These are phyloP conservation scores for Fratercula arctica DNA, from an alignment of 2,797 vertebrate genomes.

Conservation along the genomic window DNA sequence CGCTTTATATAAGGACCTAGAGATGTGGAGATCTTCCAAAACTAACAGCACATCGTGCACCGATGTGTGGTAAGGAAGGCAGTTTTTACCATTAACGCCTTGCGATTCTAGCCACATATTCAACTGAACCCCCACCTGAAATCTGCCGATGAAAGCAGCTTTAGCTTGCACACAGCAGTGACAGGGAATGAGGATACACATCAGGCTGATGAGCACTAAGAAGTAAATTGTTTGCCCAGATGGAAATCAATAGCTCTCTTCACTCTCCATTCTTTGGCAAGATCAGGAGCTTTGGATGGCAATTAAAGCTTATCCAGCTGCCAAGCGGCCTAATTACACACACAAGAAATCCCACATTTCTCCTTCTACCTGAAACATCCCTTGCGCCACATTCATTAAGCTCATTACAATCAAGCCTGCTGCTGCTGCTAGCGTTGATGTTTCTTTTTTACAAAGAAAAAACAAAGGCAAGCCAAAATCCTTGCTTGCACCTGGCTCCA, in stretches of 20 bases:
- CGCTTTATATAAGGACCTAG: neutral
- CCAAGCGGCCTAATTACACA: constrained; percentile 33
- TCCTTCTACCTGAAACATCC: constrained; percentile 37
- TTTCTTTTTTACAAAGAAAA: neutral
- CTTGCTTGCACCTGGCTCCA: neutral
- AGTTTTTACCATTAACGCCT: neutral
- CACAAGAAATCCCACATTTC: constrained; percentile 8
- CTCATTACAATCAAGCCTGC: neutral
- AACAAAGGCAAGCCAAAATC: neutral
- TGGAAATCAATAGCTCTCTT: constrained; percentile 52
- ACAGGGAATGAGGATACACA: constrained; percentile 34
- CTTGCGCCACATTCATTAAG: neutral
- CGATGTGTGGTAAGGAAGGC: neutral
- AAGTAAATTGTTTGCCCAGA: constrained; percentile 49
- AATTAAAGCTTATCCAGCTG: constrained; percentile 54
- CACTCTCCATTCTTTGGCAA: constrained; percentile 24
- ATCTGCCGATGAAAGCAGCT: constrained; percentile 8
- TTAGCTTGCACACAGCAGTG: neutral
- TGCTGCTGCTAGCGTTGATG: neutral
- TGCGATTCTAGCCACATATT: neutral
- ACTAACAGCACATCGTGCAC: neutral
- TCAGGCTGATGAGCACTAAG: constrained; percentile 40
- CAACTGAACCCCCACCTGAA: constrained; percentile 7
- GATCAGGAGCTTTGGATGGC: neutral
- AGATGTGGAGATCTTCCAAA: neutral